Conservation (phyloP, 2,797 vertebrate genomes). For the Rhyacichthys aspro region DNA sequence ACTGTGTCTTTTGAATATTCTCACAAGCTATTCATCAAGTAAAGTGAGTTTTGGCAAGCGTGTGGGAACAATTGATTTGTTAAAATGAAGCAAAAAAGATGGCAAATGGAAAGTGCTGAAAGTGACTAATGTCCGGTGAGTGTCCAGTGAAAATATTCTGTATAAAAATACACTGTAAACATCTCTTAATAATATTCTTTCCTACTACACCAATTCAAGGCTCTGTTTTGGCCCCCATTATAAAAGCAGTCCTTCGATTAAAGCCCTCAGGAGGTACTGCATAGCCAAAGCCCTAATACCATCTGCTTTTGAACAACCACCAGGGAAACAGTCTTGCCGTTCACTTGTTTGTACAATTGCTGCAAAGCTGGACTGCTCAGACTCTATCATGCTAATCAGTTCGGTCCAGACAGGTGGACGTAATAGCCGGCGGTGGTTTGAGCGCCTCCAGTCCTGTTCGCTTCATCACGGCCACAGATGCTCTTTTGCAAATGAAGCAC, state of each 20-base stretch:
- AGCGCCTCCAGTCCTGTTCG: conserved; percentile 44
- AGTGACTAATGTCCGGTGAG: conserved; percentile 30
- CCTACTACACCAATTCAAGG: conserved; percentile 3
- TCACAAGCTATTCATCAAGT: conserved; percentile 40
- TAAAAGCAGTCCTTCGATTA: conserved; percentile 39
- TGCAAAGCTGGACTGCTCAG: conserved; percentile 42
- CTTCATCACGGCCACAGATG: conserved; percentile 62
- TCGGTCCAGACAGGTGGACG: conserved; percentile 57
- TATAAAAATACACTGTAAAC: not conserved
- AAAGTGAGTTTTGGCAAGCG: conserved; percentile 33
- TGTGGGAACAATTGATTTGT: conserved; percentile 38
- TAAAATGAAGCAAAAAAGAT: conserved; percentile 28
- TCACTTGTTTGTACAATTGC: conserved; percentile 32
- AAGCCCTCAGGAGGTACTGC: conserved; percentile 49
- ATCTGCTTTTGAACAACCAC: conserved; percentile 63
- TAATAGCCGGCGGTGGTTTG: conserved; percentile 50
- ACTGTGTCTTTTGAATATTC: conserved; percentile 31
- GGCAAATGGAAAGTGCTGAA: conserved; percentile 11
- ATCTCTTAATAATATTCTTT: not conserved
- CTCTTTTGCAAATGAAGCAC: conserved; percentile 43
- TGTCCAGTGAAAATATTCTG: conserved; percentile 5
- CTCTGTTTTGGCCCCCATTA: conserved; percentile 33
- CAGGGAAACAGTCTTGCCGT: conserved; percentile 48
- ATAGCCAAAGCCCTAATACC: conserved; percentile 54
- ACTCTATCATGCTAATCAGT: conserved; percentile 51